Base-by-base conservation (phyloP, 2,888 invertebrate species). In the Lydus trimaculatus region DNA sequence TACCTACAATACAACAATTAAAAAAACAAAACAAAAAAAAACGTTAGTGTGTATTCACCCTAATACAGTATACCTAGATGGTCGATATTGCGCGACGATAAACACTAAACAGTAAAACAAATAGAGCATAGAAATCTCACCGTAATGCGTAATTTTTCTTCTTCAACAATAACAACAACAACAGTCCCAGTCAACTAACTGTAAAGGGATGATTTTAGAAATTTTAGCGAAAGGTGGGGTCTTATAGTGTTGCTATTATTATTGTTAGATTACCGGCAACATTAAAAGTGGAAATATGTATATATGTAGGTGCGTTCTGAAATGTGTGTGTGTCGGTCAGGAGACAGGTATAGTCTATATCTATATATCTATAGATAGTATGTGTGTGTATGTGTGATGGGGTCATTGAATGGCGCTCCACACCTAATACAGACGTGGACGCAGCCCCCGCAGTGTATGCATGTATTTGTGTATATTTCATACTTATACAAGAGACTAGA, bases 381-480 rank as follows among this genome's bases (percentile, higher is more conserved):
- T n/a, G n/a, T 43, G 8, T 52, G 52, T 56, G 56, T 56, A 11
- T 56, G 65, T 48, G 67, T 67, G 72, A 64, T 61, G 73, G 71
- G 78, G 78, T 78, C 78, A 77, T 75, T 73, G 78, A 69, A 73
- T 78, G 77, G 75, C 76, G 76, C 77, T 75, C 75, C 73, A 62
- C 70, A 65, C 69, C 65, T 72, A 61, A 61, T 65, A 61, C 39
- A 65, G 58, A 28, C 66, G 67, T 64, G 69, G 66, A 64, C 66
- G 63, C 66, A 43, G 67, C 67, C 59, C 70, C 69, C 70, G 65
- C 70, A 66, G 20, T 61, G 9, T 58, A 56, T 23, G 5, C 13
- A 56, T 25, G 13, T 25, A 56, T 56, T 25, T 56, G 56, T 56
- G 4, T 56, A 56, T 4, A 56, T 15, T 52, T 13, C 23, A 13